Percentiles rank a stretch among this genome's conserved stretches.
Conservation (phyloP, 2,113 vertebrate genomes). For the Nerophis ophidion region DNA sequence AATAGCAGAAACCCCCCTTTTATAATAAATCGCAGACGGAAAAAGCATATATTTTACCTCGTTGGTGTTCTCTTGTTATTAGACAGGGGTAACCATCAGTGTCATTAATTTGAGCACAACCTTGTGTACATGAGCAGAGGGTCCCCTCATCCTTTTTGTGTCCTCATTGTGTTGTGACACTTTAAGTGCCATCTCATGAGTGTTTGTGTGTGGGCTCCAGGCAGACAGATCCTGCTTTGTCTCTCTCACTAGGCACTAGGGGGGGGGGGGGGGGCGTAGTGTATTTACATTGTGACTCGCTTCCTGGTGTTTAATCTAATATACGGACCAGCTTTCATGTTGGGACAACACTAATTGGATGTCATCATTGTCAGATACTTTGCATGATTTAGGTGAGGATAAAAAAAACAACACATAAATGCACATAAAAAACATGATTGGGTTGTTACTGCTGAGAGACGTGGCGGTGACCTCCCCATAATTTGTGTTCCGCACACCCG, state of each 20-base stretch:
- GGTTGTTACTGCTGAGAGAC: no score
- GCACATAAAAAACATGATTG: not conserved
- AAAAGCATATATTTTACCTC: not conserved
- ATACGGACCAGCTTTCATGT: not conserved
- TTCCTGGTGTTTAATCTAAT: constrained; percentile 8
- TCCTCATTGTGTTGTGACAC: constrained; percentile 34
- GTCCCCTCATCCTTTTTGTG: constrained; percentile 21
- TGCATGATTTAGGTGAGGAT: not conserved
- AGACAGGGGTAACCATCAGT: not conserved
- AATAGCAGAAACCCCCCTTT: not conserved
- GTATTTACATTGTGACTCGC: constrained; percentile 15
- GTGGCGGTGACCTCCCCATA: constrained; percentile 33
- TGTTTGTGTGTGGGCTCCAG: constrained; percentile 15
- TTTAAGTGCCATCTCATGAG: constrained; percentile 36
- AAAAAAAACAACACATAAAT: not conserved
- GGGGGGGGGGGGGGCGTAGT: not conserved
- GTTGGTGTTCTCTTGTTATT: not conserved
- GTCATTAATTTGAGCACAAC: constrained; percentile 17
- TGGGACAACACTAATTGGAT: not conserved
- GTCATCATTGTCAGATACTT: not conserved
- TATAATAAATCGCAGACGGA: not conserved
- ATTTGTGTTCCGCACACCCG: constrained; percentile 45
- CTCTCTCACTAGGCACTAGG: not conserved
- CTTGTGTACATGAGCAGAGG: constrained; percentile 15
- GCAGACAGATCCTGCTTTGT: constrained; percentile 11